Evolutionary conservation across 2,888 invertebrate species (phyloP), one percentile per base, ranked within the genome.

Genomic region (Melitaea athalia): DNA sequence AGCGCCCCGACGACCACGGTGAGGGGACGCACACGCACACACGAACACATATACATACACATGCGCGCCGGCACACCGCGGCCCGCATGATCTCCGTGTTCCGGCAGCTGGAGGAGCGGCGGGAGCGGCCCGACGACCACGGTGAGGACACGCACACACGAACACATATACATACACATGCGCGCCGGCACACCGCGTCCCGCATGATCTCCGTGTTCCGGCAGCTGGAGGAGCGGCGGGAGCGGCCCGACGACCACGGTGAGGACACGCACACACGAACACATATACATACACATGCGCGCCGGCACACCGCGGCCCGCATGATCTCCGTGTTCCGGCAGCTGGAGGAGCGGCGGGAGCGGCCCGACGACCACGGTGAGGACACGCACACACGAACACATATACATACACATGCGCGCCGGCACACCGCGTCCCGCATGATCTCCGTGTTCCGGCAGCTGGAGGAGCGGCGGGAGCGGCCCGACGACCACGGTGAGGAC

Each of bases 311-410:
- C 0, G 96, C 98, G 14, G 95, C 96, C 55, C 95, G 96, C 80
- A 98, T 98, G 96, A 94, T 98, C 75, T 95, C 94, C 79, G 96
- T 98, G 77, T 98, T 98, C 94, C 94, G 98, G 0, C 96, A 97
- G 90, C 95, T 98, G 94, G 98, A 98, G 89, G 95, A 96, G 78
- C 94, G 95, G 75, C 91, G 92, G 66, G 81, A 82, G 68, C 90
- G 94, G 72, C 89, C 93, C 14, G 93, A 93, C 15, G 85, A 94
- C 15, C 92, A 92, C 12, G 71, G 31, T 75, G 76, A 76, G 2
- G 24, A 11, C 53, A 31, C 53, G 10, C 53, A 8, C 53, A 12
- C 31, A 10, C 53, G 31, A n/a, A n/a, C 31, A 31, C 31, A 4
- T 31, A 8, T 12, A 31, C 53, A 31, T 6, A 6, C 53, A 12